Conservation (phyloP, 1,140 invertebrate species). For the Andricus grossulariae region DNA sequence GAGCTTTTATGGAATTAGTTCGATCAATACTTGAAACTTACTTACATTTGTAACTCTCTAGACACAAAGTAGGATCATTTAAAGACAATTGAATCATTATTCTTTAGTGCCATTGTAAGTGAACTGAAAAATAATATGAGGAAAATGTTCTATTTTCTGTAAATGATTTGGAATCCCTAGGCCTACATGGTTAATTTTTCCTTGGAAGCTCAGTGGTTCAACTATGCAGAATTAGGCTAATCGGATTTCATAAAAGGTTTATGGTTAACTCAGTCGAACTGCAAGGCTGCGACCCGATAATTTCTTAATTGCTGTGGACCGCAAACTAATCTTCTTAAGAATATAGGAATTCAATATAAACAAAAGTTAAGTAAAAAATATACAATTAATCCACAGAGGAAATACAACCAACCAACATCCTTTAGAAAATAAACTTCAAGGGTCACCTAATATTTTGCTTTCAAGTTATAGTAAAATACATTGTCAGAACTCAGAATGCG, state of each 20-base stretch:
- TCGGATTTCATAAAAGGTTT: slow-evolving; percentile 22
- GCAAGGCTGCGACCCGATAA: neutral
- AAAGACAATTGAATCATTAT: too few relatives aligned
- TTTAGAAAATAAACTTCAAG: too few relatives aligned
- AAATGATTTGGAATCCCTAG: neutral
- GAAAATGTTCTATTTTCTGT: neutral
- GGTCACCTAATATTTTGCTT: too few relatives aligned
- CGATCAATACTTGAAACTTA: slow-evolving; percentile 19
- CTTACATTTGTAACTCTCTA: neutral
- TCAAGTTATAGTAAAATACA: too few relatives aligned
- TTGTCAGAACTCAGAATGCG: too few relatives aligned
- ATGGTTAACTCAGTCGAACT: slow-evolving; percentile 13
- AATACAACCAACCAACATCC: too few relatives aligned
- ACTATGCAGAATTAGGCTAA: slow-evolving; percentile 1
- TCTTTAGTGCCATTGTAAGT: too few relatives aligned
- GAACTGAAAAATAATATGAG: too few relatives aligned
- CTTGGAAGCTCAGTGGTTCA: slow-evolving; percentile 9
- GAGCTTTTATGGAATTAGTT: slow-evolving; percentile 21
- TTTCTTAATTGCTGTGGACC: neutral
- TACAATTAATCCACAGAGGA: too few relatives aligned
- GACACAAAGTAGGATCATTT: too few relatives aligned
- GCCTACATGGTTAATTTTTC: neutral
- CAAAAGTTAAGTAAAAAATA: too few relatives aligned
- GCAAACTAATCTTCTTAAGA: neutral
- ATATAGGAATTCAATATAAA: too few relatives aligned